Evolutionary conservation across 2,888 invertebrate species (phyloP).

Genomic region (Lissocephala sabroskyi): DNA sequence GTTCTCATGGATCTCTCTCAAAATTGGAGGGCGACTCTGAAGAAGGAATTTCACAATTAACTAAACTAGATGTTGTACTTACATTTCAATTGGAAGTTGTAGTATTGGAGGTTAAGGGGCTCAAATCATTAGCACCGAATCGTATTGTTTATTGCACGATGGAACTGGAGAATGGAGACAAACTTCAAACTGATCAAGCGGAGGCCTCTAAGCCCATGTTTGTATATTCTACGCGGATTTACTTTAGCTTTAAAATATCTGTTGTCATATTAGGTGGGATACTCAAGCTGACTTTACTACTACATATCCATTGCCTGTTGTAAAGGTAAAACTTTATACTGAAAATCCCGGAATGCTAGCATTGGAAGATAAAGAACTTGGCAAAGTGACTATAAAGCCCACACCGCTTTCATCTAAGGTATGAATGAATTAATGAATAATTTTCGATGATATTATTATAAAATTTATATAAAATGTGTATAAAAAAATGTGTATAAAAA

Average conservation of each 20-base stretch:
- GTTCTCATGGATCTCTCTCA: constrained; percentile 92
- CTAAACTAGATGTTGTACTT: constrained; percentile 98
- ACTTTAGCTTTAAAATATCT: background rate
- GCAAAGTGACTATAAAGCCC: constrained; percentile 90
- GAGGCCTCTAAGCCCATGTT: constrained; percentile 99
- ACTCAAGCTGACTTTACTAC: constrained; percentile 99
- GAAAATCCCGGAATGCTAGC: constrained; percentile 98
- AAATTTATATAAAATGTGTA: no score
- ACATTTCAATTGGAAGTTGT: constrained; percentile 98
- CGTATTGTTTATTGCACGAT: constrained; percentile 99
- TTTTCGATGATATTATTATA: no score
- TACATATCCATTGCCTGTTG: constrained; percentile 95
- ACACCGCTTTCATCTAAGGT: constrained; percentile 91
- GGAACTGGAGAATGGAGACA: constrained; percentile 99
- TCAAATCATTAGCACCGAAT: constrained; percentile 96
- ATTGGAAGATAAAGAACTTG: constrained; percentile 98
- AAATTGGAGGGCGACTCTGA: constrained; percentile 96
- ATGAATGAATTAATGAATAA: constrained; percentile 25
- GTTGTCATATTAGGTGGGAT: constrained; percentile 99
- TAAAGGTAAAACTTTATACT: constrained; percentile 97
- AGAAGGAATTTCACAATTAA: constrained; percentile 95
- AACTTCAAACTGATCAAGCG: constrained; percentile 99
- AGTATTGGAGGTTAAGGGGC: constrained; percentile 98
- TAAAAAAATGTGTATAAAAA: no score
- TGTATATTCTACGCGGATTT: constrained; percentile 72